phyloP scores from a whole-genome alignment of 92 coral and sea anemone genomes.

The Pocillopora meandrina region DNA sequence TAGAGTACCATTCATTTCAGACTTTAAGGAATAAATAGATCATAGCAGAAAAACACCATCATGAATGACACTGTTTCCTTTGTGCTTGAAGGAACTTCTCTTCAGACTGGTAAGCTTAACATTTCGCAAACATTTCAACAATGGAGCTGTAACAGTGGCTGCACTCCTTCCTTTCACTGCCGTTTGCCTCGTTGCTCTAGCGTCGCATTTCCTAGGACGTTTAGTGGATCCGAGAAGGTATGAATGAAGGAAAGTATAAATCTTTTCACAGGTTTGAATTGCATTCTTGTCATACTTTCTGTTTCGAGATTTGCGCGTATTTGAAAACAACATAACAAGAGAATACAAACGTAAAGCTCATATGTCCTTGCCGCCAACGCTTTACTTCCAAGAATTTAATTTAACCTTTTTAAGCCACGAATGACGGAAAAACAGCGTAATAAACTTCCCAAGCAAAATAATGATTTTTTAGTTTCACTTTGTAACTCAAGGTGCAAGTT shows the following conservation, averaged over 20 bases:
- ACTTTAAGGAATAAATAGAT: neutral
- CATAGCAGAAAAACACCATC: neutral
- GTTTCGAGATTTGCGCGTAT: no score
- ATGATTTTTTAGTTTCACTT: no score
- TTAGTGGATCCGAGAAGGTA: neutral
- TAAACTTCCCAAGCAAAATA: no score
- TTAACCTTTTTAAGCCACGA: no score
- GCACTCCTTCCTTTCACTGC: neutral
- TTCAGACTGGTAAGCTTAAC: neutral
- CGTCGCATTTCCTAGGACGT: conserved; percentile 1
- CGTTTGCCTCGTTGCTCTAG: neutral
- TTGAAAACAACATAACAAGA: no score
- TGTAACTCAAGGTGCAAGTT: neutral
- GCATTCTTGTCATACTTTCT: no score
- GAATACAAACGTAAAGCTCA: no score
- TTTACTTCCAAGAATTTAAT: no score
- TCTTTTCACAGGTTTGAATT: no score
- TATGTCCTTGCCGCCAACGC: no score
- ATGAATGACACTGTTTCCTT: neutral
- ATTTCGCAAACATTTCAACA: neutral
- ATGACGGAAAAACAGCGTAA: no score
- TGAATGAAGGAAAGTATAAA: neutral
- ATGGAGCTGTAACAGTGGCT: conserved; percentile 3
- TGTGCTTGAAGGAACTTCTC: neutral
- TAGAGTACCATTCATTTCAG: neutral